Evolutionary conservation across 1,140 invertebrate genomes (phyloP).

Genomic region (Metaphire vulgaris): DNA sequence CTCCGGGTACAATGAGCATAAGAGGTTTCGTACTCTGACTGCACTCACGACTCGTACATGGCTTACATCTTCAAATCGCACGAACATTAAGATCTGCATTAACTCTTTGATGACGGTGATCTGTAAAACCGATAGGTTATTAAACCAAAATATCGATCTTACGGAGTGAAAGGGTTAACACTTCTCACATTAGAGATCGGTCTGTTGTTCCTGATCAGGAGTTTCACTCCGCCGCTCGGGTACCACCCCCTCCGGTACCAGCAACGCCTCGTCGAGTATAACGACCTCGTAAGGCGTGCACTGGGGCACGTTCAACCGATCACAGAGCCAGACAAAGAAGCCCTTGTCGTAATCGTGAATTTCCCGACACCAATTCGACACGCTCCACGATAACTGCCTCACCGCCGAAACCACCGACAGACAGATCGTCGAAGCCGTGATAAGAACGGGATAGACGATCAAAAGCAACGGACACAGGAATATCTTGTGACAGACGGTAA

Average conservation of each 20-base stretch:
- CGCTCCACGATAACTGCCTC: conserved; percentile 64
- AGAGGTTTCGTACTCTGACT: too few species aligned
- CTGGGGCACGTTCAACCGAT: conserved; percentile 61
- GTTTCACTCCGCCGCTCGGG: not conserved
- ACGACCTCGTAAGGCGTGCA: conserved; percentile 62
- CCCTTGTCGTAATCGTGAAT: conserved; percentile 70
- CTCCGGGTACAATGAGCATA: too few species aligned
- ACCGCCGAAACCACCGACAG: conserved; percentile 63
- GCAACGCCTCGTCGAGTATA: conserved; percentile 39
- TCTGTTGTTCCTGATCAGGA: not conserved
- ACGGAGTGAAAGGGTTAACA: too few species aligned
- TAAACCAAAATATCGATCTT: too few species aligned
- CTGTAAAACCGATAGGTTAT: too few species aligned
- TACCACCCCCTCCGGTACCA: not conserved
- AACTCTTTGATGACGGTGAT: too few species aligned
- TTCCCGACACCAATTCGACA: conserved; percentile 63
- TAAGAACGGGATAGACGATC: conserved; percentile 65
- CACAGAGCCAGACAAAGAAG: conserved; percentile 71
- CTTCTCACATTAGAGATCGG: not conserved
- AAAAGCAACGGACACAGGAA: conserved; percentile 64
- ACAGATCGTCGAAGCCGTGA: conserved; percentile 61
- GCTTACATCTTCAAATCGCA: too few species aligned
- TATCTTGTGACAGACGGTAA: conserved; percentile 53
- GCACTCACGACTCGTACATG: too few species aligned
- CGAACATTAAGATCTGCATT: too few species aligned